These are phyloP conservation scores for Anthophora plumipes DNA, from an alignment of 2,888 invertebrate species.

Conservation along the genomic window DNA sequence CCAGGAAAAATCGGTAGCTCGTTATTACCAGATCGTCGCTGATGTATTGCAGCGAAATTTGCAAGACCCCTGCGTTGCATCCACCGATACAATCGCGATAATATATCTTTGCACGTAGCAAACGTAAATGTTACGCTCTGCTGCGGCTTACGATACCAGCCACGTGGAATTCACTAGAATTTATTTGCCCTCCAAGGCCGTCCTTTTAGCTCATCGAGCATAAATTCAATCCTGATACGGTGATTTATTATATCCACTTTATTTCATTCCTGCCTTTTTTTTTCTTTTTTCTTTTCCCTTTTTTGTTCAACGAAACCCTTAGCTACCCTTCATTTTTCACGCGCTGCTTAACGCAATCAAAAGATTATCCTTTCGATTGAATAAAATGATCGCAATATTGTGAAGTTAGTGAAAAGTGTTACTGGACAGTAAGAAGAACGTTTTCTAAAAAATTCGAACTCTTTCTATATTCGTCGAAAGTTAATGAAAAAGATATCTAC, in stretches of 20 bases:
- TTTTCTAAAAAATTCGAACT: not conserved
- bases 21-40: conserved; percentile 23
- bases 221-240: conserved; percentile 36
- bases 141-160: conserved; percentile 41
- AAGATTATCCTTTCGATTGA: not conserved
- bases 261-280: not conserved
- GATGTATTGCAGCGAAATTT: conserved; percentile 49
- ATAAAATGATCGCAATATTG: not conserved
- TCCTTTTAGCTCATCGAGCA: conserved; percentile 32
- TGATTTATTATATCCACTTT: conserved; percentile 37
- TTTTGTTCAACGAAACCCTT: not conserved
- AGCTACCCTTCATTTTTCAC: not conserved
- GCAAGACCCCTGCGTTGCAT: conserved; percentile 25
- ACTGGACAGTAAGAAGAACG: no score
- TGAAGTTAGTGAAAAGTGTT: not conserved
- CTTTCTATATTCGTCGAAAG: not conserved
- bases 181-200: conserved; percentile 48
- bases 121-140: conserved; percentile 61
- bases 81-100: conserved; percentile 63
- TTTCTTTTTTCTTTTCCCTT: not conserved
- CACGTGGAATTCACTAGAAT: conserved; percentile 59
- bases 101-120: conserved; percentile 58
- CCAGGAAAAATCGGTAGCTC: conserved; percentile 10
- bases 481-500: not conserved
- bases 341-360: not conserved